These are phyloP conservation scores for Chlorocebus sabaeus DNA, from an alignment of 2,113 vertebrate species.

Conservation along the genomic window DNA sequence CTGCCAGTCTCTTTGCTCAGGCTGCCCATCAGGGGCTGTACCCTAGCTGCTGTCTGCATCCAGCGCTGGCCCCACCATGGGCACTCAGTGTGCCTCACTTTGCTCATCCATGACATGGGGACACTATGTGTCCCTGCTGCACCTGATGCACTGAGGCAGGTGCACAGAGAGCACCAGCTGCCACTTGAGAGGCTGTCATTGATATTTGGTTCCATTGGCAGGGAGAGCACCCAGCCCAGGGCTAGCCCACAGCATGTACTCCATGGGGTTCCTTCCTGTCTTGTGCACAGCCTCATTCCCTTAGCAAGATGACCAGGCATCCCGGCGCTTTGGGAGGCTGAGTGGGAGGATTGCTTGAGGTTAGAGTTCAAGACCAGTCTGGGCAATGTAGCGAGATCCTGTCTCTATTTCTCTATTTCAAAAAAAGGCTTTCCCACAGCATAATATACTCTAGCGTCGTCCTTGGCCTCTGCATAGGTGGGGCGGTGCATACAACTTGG, in stretches of 20 bases:
- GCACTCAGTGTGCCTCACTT: neutral
- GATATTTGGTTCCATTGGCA: neutral
- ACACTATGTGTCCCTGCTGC: rapidly evolving
- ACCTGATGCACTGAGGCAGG: neutral
- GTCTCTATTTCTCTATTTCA: too few species aligned
- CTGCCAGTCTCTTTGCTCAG: too few species aligned
- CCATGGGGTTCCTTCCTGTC: rapidly evolving
- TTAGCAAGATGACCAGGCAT: neutral
- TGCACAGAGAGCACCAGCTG: too few species aligned
- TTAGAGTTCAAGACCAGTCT: too few species aligned
- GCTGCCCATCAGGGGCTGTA: neutral
- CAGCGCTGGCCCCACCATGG: neutral
- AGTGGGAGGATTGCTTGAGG: too few species aligned
- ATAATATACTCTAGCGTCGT: neutral
- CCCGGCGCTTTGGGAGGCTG: too few species aligned
- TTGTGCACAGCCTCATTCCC: neutral
- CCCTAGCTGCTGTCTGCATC: neutral
- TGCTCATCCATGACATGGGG: neutral
- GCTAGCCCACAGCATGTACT: neutral
- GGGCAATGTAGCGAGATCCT: too few species aligned
- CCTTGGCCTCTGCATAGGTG: neutral
- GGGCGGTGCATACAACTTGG: rapidly evolving
- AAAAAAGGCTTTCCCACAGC: too few species aligned
- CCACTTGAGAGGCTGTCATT: too few species aligned
- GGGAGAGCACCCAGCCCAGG: neutral